Evolutionary conservation across 37 sponge, comb jelly and placozoan species (phyloP).

Genomic region (Eunapius fragilis): DNA sequence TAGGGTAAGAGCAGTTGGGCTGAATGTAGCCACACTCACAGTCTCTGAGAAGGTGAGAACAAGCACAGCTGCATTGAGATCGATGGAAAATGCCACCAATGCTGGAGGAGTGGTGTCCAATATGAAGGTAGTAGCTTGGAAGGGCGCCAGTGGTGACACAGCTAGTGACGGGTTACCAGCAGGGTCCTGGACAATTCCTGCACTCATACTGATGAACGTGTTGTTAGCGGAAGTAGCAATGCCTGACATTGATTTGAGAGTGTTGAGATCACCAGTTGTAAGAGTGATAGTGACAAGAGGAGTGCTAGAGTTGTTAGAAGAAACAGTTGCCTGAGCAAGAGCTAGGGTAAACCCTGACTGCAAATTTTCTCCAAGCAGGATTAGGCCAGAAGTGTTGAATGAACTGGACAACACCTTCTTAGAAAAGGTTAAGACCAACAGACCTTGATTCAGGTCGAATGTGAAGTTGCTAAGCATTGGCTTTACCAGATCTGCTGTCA

Average conservation of each 20-base stretch:
- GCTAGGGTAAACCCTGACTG: slow-evolving; percentile 20
- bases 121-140: slow-evolving; percentile 35
- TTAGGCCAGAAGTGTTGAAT: slow-evolving; percentile 54
- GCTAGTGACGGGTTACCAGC: slow-evolving; percentile 63
- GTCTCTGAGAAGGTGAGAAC: slow-evolving; percentile 85
- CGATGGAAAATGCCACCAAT: slow-evolving; percentile 62
- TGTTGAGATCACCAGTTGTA: slow-evolving; percentile 55
- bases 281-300: slow-evolving; percentile 38
- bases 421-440: slow-evolving; percentile 68
- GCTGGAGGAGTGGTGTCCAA: slow-evolving; percentile 71
- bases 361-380: slow-evolving; percentile 22
- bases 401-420: slow-evolving; percentile 52
- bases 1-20: slow-evolving; percentile 50
- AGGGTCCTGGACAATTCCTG: slow-evolving; percentile 62
- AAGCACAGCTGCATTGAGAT: slow-evolving; percentile 54
- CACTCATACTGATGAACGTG: slow-evolving; percentile 71
- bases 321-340: slow-evolving; percentile 32
- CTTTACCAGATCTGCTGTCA: slow-evolving; percentile 77
- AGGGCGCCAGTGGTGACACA: slow-evolving; percentile 23
- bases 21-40: slow-evolving; percentile 52
- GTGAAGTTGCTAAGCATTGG: slow-evolving; percentile 65
- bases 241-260: slow-evolving; percentile 48
- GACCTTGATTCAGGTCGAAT: slow-evolving; percentile 75
- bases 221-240: slow-evolving; percentile 47
- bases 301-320: background rate